phyloP scores from a whole-genome alignment of 2,888 invertebrate species.

The Pachydiplax longipennis region DNA sequence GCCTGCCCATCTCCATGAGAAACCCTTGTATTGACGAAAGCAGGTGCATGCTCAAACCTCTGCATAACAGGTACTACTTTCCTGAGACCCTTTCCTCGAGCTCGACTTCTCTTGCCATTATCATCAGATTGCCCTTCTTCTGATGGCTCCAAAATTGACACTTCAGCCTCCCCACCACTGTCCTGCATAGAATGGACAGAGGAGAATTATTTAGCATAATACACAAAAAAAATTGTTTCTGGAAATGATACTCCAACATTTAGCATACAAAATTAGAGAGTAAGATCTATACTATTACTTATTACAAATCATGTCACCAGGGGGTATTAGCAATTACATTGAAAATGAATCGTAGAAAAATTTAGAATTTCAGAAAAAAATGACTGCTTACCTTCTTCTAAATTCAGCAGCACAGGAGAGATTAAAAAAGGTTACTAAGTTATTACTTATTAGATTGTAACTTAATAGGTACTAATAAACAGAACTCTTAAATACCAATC shows the following conservation, averaged over 20 bases:
- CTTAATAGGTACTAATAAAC: no score
- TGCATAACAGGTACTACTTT: conserved; percentile 14
- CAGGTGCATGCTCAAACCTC: not conserved
- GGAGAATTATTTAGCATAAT: no score
- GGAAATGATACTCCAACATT: no score
- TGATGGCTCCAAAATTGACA: not conserved
- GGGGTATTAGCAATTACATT: no score
- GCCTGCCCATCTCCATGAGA: not conserved
- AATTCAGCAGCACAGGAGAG: not conserved
- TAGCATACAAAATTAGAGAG: no score
- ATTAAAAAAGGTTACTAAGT: no score
- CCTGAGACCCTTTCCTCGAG: conserved; percentile 3
- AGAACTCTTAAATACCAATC: no score
- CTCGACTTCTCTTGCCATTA: not conserved
- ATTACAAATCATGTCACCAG: no score
- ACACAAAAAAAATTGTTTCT: not conserved
- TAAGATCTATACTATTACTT: no score
- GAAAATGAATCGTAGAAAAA: no score
- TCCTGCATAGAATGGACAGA: not conserved
- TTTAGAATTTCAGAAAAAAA: no score
- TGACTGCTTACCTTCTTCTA: not conserved
- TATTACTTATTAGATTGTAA: no score
- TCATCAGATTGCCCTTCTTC: conserved; percentile 7
- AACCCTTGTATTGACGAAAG: not conserved
- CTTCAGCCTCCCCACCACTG: not conserved